Evolutionary conservation across 2,797 vertebrate species (phyloP), one percentile per base, ranked within the genome.

Genomic region (Heterohyrax brucei): DNA sequence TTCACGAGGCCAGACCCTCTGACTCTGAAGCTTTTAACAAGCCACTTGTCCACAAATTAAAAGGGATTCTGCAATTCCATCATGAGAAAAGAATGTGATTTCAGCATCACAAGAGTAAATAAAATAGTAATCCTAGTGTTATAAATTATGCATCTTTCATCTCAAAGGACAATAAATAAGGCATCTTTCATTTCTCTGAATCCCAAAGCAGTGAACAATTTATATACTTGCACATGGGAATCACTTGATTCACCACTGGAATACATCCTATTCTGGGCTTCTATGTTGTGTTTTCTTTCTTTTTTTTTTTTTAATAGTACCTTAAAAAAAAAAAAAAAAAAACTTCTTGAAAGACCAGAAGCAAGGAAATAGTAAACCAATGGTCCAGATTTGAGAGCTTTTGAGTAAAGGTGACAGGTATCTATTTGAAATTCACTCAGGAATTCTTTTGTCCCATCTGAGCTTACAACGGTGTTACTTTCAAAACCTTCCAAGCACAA

Each of bases 1-100:
- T 98, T 96, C 97, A 96, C 94, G 84, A 75, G 96, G 84, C 95
- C 97, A 97, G 92, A 97, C 97, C 96, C 97, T 96, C 73, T 73
- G 89, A 87, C 83, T 84, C 95, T 14, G 0, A 72, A 94, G 83
- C 62, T 96, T 96, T 94, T 95, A 89, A 91, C 84, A 96, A 96
- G 76, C 73, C 46, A 93, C 87, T 97, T 94, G 93, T 88, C 73
- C 80, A 87, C 80, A 89, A 96, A 97, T 95, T 96, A 97, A 96
- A 90, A 91, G 46, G 50, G 85, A 87, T 89, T 93, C 94, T 94
- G 59, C 59, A 83, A n/a, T 96, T 94, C 70, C 93, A 87, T 97
- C 97, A 96, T 91, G 83, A 87, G 84, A 84, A 95, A 96, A 93
- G 87, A 97, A 96, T 70, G 89, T 64, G 83, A 97, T 97, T 97